Evolutionary conservation across 2,797 vertebrate species (phyloP), one percentile per base, ranked within the genome.

Genomic region (Myotis daubentonii): DNA sequence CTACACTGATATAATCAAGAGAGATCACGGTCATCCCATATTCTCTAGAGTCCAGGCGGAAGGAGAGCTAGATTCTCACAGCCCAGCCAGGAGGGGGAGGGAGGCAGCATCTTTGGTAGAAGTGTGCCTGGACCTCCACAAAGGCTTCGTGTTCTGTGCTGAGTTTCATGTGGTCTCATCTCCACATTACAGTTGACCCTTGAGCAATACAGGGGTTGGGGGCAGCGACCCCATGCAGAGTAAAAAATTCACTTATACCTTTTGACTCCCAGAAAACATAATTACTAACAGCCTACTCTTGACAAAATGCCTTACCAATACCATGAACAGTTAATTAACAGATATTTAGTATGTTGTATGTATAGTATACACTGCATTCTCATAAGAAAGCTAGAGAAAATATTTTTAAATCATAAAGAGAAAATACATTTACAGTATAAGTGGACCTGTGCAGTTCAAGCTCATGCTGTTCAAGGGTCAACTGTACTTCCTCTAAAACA

Each of bases 41-140:
- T 91, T 91, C 33, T 65, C 53, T 33, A 72, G 17, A 30, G 28
- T 51, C 57, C 30, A 72, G 22, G 41, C 5, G 74, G 17, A 92
- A 17, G 8, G 47, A 66, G 3, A 79, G 10, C 15, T 36, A 66
- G 71, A 71, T 20, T 72, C 57, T 38, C 28, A 51, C 0, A 90
- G 33, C 41, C 33, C 47, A 94, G 57, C 19, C 68, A 47, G 38
- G 4, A 49, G 20, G 55, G 15, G 44, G 51, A 36, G 5, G 51
- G 20, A 62, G 0, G 19, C 0, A n/a, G 17, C 1, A 17, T 23
- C 16, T 1, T 1, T 6, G 9, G 23, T 28, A 62, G 20, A 15
- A 65, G 20, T 8, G 11, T 44, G 8, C 38, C 19, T 22, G 3
- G 23, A 28, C 44, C 65, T 23, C 28, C 83, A 25, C 23, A 19